These are phyloP conservation scores for Gymnodraco acuticeps DNA, from an alignment of 2,797 vertebrate genomes.

Conservation along the genomic window DNA sequence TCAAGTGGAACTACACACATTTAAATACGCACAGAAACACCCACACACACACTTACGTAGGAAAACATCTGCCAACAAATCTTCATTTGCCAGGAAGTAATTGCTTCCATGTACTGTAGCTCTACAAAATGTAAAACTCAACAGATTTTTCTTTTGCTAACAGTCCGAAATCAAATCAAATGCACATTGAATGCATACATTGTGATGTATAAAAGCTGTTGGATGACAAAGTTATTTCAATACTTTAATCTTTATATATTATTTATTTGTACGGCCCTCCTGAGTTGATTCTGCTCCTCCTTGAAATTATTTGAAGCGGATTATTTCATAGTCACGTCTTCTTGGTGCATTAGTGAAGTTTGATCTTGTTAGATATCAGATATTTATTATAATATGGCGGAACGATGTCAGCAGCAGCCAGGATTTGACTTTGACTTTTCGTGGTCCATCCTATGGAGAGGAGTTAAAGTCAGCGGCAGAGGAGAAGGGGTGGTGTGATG, in stretches of 20 bases:
- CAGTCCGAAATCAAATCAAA: conserved; percentile 47
- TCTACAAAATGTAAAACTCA: conserved; percentile 61
- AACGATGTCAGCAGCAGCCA: conserved; percentile 27
- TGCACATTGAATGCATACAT: conserved; percentile 20
- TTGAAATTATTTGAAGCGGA: conserved; percentile 8
- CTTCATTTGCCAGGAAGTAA: conserved; percentile 79
- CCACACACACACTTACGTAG: conserved; percentile 38
- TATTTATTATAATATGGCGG: too few relatives aligned
- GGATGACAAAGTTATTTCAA: conserved; percentile 5
- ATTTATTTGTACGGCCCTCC: background rate
- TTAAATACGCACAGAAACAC: conserved; percentile 36
- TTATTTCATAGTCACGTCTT: conserved; percentile 15
- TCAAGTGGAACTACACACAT: conserved; percentile 65
- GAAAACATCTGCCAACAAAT: conserved; percentile 75
- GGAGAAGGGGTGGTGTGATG: conserved; percentile 51
- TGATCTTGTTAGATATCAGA: conserved; percentile 15
- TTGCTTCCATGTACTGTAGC: conserved; percentile 83
- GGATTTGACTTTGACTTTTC: conserved; percentile 13
- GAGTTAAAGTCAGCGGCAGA: conserved; percentile 31
- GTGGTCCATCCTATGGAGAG: conserved; percentile 11
- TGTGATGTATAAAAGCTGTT: conserved; percentile 20
- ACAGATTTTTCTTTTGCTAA: conserved; percentile 47
- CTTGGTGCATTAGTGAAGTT: conserved; percentile 20
- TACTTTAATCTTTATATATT: background rate
- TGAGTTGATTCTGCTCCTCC: background rate